Conservation (phyloP, 1,140 invertebrate species). For the Paraescarpia echinospica region DNA sequence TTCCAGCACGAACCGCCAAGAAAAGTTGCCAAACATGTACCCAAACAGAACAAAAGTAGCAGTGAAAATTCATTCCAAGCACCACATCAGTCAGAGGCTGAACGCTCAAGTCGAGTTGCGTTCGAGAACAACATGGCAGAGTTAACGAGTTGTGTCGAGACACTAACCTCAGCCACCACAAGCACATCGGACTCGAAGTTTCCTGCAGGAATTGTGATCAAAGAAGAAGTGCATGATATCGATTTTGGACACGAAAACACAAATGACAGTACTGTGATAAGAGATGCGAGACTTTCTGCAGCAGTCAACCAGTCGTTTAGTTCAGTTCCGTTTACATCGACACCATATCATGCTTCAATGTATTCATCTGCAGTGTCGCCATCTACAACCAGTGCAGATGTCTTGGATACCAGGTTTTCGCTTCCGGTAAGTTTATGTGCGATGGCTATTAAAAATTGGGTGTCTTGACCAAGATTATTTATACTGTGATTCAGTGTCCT, state of each 20-base stretch:
- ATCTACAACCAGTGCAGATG: not conserved
- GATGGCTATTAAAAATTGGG: not conserved
- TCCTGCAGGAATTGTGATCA: not conserved
- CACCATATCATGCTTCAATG: not conserved
- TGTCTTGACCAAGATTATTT: no score
- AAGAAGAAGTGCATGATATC: slow-evolving; percentile 10
- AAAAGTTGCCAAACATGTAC: not conserved
- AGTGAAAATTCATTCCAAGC: not conserved
- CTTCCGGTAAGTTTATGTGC: not conserved
- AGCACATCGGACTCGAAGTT: not conserved
- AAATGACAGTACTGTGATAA: not conserved
- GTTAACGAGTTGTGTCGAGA: not conserved
- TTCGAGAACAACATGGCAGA: not conserved
- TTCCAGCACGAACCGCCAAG: not conserved
- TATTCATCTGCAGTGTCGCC: not conserved
- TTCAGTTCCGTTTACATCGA: not conserved
- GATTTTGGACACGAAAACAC: not conserved
- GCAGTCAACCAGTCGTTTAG: not conserved
- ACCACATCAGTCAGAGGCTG: not conserved
- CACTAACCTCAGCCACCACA: not conserved
- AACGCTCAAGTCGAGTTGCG: not conserved
- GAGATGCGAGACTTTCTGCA: not conserved
- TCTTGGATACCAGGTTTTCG: not conserved
- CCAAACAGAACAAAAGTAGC: not conserved
- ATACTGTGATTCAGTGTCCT: no score